Conservation (phyloP, 2,797 vertebrate genomes). For the Hypotaenidia okinawae region DNA sequence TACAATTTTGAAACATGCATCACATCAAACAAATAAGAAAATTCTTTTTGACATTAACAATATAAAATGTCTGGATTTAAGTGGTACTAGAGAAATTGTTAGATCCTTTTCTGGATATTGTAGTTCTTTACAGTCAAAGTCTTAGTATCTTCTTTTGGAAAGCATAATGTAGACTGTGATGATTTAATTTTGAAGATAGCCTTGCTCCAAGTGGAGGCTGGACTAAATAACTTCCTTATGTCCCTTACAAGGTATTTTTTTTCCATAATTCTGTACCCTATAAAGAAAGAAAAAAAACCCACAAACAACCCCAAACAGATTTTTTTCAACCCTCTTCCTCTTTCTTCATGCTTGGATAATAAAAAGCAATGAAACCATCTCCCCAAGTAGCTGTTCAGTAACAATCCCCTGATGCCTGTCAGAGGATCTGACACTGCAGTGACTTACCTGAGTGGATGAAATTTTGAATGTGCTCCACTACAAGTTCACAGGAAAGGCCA, state of each 20-base stretch:
- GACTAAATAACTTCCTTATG: background rate
- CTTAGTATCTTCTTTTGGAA: background rate
- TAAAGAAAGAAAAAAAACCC: background rate
- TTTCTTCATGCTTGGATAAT: background rate
- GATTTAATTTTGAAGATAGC: background rate
- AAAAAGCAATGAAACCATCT: background rate
- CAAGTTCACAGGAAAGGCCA: constrained; percentile 95
- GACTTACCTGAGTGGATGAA: constrained; percentile 92
- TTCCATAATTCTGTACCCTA: background rate
- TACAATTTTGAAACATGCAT: background rate
- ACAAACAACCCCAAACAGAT: background rate
- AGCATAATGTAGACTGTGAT: background rate
- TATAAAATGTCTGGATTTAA: background rate
- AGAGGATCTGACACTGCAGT: background rate
- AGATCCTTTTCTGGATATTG: background rate
- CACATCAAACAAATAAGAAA: background rate
- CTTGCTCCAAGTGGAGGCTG: background rate
- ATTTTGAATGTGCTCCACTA: constrained; percentile 94
- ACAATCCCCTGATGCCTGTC: background rate
- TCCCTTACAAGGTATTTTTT: background rate
- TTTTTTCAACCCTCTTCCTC: background rate
- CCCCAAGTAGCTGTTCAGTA: background rate
- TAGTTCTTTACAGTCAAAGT: background rate
- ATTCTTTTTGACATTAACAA: background rate
- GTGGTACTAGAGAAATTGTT: background rate